These are phyloP conservation scores for Erebia ligea DNA, from an alignment of 2,888 invertebrate species.

Conservation along the genomic window DNA sequence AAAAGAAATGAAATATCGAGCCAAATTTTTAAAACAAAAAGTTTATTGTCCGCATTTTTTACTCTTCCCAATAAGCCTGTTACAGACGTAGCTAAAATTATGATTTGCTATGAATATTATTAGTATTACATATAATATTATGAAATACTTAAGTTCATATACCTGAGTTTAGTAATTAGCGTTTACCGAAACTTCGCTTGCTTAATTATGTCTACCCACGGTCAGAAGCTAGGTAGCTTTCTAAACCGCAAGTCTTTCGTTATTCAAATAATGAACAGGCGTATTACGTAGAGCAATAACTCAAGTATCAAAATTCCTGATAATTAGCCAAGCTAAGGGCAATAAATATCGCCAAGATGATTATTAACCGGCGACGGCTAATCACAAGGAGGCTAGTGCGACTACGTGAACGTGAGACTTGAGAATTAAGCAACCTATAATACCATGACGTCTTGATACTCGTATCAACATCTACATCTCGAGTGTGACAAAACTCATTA, in stretches of 20 bases:
- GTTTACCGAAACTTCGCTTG: not conserved
- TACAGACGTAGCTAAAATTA: no score
- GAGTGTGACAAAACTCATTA: not conserved
- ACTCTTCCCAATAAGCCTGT: no score
- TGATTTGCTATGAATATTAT: no score
- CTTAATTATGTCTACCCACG: not conserved
- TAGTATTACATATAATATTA: no score
- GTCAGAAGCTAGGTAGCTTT: conserved; percentile 22
- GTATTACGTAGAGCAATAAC: conserved; percentile 60
- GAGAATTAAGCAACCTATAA: conserved; percentile 31
- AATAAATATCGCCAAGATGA: conserved; percentile 77
- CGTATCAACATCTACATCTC: no score
- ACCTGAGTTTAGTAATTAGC: not conserved
- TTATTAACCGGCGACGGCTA: conserved; percentile 75
- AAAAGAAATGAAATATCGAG: not conserved
- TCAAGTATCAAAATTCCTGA: conserved; percentile 81
- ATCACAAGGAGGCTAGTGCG: conserved; percentile 67
- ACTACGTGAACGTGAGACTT: conserved; percentile 57
- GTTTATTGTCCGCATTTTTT: no score
- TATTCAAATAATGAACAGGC: conserved; percentile 38
- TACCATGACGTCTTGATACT: conserved; percentile 21
- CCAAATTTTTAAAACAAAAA: no score
- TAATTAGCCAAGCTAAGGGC: conserved; percentile 74
- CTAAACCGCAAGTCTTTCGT: conserved; percentile 35
- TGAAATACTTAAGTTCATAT: not conserved